Evolutionary conservation across 35 echinoderm and acorn worm species (phyloP), one percentile per base, ranked within the genome.

Genomic region (Ophioderma brevispina): DNA sequence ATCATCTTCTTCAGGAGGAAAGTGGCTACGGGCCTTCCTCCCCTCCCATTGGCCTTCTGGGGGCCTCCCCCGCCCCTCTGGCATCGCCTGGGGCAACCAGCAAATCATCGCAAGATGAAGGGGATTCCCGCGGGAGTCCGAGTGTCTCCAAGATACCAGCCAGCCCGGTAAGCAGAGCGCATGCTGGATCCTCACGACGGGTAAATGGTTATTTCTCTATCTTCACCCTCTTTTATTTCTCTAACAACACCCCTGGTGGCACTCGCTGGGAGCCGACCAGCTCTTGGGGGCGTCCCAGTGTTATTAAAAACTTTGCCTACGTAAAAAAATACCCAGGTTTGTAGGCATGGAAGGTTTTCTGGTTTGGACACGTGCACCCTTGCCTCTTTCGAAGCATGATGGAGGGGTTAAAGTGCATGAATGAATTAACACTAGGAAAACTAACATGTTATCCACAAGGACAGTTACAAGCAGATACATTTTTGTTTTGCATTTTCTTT

Each of bases 41-140:
- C 31, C 87, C 87, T 50, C 87, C 87, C 33, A 78, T 89, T 30
- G 87, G 87, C 40, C 40, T 89, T 2, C 87, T 89, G 21, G 87
- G 87, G 15, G 87, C 87, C 32, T 85, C 83, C 23, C 94, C 94
- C 23, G 92, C 94, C 43, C 94, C 94, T 13, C 80, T 97, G 70
- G 88, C 92, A 31, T 97, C 95, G 31, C 95, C 95, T 21, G 92
- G 92, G 39, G 89, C 95, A 70, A 90, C 90, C 42, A 97, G 95
- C 79, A 97, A 97, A 78, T 94, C 92, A 4, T 97, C 95, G 10
- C 92, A 91, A 59, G 92, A 97, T 59, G 95, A 97, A 42, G 86
- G 86, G 43, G 89, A 89, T 15, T 84, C 89, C 5, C 94, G 92
- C 37, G 92, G 92, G 25, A 85, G 75, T 39, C 94, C 94, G 3